Evolutionary conservation across 2,113 vertebrate species (phyloP).

Genomic region (Perognathus longimembris): DNA sequence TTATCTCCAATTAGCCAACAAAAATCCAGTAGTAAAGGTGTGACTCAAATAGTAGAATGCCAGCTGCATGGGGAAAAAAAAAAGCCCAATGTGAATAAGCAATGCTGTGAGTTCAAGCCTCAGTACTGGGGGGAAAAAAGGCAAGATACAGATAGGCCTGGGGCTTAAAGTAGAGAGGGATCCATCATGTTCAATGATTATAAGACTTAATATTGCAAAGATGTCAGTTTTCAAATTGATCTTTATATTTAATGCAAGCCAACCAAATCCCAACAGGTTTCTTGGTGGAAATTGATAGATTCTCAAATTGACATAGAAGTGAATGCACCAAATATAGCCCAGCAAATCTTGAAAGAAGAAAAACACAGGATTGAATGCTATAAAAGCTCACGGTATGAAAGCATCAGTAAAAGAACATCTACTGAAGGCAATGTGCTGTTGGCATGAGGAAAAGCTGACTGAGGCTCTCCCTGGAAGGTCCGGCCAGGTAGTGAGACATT

Average conservation of each 20-base stretch:
- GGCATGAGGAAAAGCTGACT: neutral
- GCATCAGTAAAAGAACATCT: neutral
- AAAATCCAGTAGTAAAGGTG: neutral
- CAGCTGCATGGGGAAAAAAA: neutral
- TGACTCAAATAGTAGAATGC: neutral
- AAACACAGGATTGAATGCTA: neutral
- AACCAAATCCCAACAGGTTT: neutral
- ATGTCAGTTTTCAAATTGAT: neutral
- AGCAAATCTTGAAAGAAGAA: neutral
- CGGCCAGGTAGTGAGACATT: neutral
- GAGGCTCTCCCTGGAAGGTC: neutral
- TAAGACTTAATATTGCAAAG: neutral
- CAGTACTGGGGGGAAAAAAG: neutral
- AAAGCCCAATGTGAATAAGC: too few relatives aligned
- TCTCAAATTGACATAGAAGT: slow-evolving; percentile 4
- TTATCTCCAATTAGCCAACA: neutral
- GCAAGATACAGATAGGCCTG: neutral
- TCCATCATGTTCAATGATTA: neutral
- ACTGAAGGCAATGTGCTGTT: neutral
- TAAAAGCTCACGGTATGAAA: neutral
- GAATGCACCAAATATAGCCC: neutral
- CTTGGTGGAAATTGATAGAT: neutral
- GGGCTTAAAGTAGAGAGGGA: neutral
- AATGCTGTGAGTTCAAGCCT: neutral
- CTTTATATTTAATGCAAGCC: neutral